A percentile compares a stretch with the other conserved stretches of the same genome.
These are phyloP conservation scores for Drosophila sulfurigaster DNA, from an alignment of 1,140 invertebrate species.

Conservation along the genomic window DNA sequence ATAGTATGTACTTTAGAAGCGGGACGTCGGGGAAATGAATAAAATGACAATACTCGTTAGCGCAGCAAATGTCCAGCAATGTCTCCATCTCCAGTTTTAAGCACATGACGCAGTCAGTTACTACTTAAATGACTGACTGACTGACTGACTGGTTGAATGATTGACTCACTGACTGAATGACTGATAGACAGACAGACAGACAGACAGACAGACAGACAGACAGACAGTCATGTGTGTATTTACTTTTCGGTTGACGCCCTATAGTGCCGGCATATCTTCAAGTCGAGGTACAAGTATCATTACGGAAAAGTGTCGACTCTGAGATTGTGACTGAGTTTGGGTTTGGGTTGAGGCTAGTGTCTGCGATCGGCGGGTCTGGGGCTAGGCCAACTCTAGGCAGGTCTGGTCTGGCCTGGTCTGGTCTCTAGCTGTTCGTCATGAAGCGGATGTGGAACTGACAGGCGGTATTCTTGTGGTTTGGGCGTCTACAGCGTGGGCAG, in stretches of 20 bases:
- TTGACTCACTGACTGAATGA: slow-evolving; percentile 13
- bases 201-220: slow-evolving; percentile 3
- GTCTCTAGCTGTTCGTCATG: slow-evolving; percentile 46
- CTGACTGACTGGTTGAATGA: slow-evolving; percentile 14
- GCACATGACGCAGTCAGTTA: slow-evolving; percentile 54
- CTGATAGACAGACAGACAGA: slow-evolving; percentile 4
- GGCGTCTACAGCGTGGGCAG: slow-evolving; percentile 69
- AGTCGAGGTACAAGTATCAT: slow-evolving; percentile 26
- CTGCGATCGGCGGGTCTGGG: slow-evolving; percentile 4
- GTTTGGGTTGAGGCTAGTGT: slow-evolving; percentile 14
- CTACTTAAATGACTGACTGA: slow-evolving; percentile 28
- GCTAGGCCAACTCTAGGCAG: slow-evolving; percentile 3
- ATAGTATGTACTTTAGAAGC: background rate
- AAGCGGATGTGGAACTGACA: slow-evolving; percentile 74
- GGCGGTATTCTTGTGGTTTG: slow-evolving; percentile 67
- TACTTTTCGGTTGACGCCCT: slow-evolving; percentile 49
- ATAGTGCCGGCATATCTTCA: slow-evolving; percentile 45
- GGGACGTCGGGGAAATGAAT: slow-evolving; percentile 4
- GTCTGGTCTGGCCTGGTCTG: slow-evolving; percentile 4
- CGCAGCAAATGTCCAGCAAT: slow-evolving; percentile 39
- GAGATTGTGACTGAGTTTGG: slow-evolving; percentile 27
- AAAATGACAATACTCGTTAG: slow-evolving; percentile 27
- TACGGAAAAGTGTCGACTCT: slow-evolving; percentile 62
- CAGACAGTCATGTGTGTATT: slow-evolving; percentile 14
- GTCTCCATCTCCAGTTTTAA: slow-evolving; percentile 61